A percentile compares a stretch with the other conserved stretches of the same genome.
Evolutionary conservation across 2,888 invertebrate genomes (phyloP).

Genomic region (Sphaerophoria taeniata): DNA sequence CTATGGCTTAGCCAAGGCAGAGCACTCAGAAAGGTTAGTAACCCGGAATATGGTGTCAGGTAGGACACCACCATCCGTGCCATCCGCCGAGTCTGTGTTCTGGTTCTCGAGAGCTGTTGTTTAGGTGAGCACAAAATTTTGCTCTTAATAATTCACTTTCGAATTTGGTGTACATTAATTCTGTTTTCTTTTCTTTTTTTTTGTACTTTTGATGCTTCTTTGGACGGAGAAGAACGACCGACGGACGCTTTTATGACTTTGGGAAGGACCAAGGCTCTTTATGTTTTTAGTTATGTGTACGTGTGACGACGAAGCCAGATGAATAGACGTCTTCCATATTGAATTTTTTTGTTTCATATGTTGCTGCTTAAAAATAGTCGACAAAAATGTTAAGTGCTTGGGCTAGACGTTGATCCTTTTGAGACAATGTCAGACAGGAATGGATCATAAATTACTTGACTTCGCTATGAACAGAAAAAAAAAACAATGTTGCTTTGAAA

Average conservation of each 20-base stretch:
- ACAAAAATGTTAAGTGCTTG: too few relatives aligned
- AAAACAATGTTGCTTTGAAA: too few relatives aligned
- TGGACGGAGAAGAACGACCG: constrained; percentile 24
- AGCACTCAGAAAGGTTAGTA: constrained; percentile 62
- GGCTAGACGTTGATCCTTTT: too few relatives aligned
- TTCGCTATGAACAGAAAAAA: too few relatives aligned
- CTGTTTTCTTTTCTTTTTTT: constrained; percentile 49
- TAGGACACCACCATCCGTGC: not conserved
- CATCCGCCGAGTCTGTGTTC: constrained; percentile 3
- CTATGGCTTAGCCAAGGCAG: constrained; percentile 20
- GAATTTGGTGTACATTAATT: constrained; percentile 65
- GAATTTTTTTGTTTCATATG: not conserved
- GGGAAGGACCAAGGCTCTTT: not conserved
- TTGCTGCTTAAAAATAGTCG: too few relatives aligned
- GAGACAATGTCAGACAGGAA: too few relatives aligned
- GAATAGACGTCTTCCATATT: not conserved
- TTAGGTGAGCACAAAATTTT: constrained; percentile 34
- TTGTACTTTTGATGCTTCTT: not conserved
- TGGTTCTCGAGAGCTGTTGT: constrained; percentile 6
- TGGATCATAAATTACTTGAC: too few relatives aligned
- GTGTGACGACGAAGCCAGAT: not conserved
- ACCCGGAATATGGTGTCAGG: constrained; percentile 49
- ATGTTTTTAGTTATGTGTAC: not conserved
- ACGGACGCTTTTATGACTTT: constrained; percentile 11
- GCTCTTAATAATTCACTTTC: constrained; percentile 70